Percentiles rank a stretch among this genome's conserved stretches.
These are phyloP conservation scores for Sebastolobus altivelis DNA, from an alignment of 2,797 vertebrate species.

Conservation along the genomic window DNA sequence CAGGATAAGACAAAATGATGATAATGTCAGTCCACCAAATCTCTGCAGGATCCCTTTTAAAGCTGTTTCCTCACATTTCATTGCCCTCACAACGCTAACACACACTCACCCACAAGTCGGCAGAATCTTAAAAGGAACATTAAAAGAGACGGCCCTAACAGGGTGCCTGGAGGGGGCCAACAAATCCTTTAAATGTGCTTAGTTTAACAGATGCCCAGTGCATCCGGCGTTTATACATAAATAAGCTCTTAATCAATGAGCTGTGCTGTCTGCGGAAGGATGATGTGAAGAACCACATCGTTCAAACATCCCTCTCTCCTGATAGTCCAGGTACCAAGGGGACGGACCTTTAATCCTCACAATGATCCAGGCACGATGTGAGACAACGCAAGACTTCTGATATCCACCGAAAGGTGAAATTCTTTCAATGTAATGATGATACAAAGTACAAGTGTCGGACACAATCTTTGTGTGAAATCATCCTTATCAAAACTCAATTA, in stretches of 20 bases:
- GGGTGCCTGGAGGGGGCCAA: constrained; percentile 40
- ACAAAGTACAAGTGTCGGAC: background rate
- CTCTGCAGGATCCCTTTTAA: constrained; percentile 7
- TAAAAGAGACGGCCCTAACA: constrained; percentile 46
- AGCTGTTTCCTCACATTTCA: constrained; percentile 5
- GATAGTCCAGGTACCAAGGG: background rate
- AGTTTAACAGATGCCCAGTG: constrained; percentile 45
- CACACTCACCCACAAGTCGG: constrained; percentile 26
- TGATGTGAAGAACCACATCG: constrained; percentile 10
- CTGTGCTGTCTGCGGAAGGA: constrained; percentile 3
- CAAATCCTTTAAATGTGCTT: constrained; percentile 63
- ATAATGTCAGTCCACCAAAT: background rate
- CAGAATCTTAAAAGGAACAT: constrained; percentile 53
- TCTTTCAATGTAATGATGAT: background rate
- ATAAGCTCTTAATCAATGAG: constrained; percentile 38
- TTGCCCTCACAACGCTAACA: constrained; percentile 16
- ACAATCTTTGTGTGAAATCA: background rate
- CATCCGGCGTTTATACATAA: constrained; percentile 30
- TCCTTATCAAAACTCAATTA: background rate
- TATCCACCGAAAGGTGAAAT: background rate
- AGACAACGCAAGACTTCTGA: background rate
- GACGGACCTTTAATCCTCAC: background rate
- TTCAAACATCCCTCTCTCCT: background rate
- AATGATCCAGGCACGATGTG: background rate
- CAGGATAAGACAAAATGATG: background rate